Base-by-base conservation (phyloP, 30 jellyfish, hydroid and myxozoan species). In the Turritopsis rubra region DNA sequence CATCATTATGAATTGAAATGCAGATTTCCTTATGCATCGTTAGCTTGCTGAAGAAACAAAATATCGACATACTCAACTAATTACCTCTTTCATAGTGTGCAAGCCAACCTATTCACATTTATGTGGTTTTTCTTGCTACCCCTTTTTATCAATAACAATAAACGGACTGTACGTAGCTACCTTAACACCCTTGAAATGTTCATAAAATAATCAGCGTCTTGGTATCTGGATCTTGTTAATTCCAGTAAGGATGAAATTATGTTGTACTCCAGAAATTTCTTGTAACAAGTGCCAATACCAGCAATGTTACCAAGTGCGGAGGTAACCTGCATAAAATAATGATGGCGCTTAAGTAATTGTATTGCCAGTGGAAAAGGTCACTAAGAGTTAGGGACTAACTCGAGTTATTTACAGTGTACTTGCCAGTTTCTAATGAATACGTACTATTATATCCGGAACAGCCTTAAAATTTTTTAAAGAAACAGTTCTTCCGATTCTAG, bases 251-350 rank as follows among this genome's bases (percentile, higher is more conserved):
- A 5, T 1, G 54, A 52, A 16, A 70, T 52, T 5, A 80, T 80
- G 18, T 53, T 53, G 65, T 70, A 53, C 53, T 0, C 21, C 4
- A 80, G 20, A 28, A 80, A 80, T 31, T 80, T 21, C 19, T 53
- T 70, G 54, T 22, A 31, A 24, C 54, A 53, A 7, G 85, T 22
- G 41, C 7, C 53, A n/a, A 21, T 22, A 65, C 65, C 54, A 19
- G 87, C 87, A 23, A 80, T 31, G 53, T 80, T 80, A 26, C 65
- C 65, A 9, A 80, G 60, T 30, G 81, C 53, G 5, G 87, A 80
- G 20, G 79, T 29, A 31, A 65, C 84, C 87, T 80, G 53, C 13
- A 41, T 22, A 17, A 22, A 5, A 66, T 3, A n/a, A 25, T n/a
- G n/a, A n/a, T n/a, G n/a, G n/a, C n/a, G n/a, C n/a, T n/a, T n/a